phyloP scores from a whole-genome alignment of 1,140 invertebrate genomes.

The Drosophila pallidifrons region DNA sequence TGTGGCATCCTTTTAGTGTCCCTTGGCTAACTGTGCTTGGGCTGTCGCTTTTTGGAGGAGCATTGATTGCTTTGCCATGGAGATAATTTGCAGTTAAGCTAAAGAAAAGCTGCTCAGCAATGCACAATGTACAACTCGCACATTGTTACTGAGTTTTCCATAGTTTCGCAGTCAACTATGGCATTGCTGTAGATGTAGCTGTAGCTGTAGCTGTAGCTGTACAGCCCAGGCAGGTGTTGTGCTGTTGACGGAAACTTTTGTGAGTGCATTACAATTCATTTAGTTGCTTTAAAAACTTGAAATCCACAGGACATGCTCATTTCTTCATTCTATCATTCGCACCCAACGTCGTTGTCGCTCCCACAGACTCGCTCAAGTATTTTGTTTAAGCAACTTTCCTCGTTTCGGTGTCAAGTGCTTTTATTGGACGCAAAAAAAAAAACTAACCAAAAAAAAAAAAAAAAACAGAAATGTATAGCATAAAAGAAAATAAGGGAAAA shows the following conservation, averaged over 20 bases:
- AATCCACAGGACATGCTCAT: constrained; percentile 21
- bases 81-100: constrained; percentile 52
- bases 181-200: neutral
- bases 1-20: constrained; percentile 4
- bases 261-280: constrained; percentile 32
- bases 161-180: neutral
- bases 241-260: constrained; percentile 18
- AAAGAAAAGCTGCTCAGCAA: constrained; percentile 28
- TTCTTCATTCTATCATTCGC: constrained; percentile 30
- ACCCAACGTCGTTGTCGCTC: neutral
- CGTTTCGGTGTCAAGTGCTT: constrained; percentile 74
- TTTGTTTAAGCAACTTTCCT: constrained; percentile 65
- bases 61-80: constrained; percentile 45
- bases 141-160: constrained; percentile 21
- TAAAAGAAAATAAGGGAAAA: constrained; percentile 3
- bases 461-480: constrained; percentile 7
- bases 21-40: neutral
- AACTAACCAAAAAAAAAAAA: constrained; percentile 14
- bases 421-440: constrained; percentile 54
- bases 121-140: constrained; percentile 21
- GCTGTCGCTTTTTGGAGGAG: neutral
- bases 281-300: constrained; percentile 22
- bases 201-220: too few relatives aligned
- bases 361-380: constrained; percentile 18
- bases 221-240: constrained; percentile 15